Conservation (phyloP, 2,888 invertebrate species). For the Caenorhabditis angaria region DNA sequence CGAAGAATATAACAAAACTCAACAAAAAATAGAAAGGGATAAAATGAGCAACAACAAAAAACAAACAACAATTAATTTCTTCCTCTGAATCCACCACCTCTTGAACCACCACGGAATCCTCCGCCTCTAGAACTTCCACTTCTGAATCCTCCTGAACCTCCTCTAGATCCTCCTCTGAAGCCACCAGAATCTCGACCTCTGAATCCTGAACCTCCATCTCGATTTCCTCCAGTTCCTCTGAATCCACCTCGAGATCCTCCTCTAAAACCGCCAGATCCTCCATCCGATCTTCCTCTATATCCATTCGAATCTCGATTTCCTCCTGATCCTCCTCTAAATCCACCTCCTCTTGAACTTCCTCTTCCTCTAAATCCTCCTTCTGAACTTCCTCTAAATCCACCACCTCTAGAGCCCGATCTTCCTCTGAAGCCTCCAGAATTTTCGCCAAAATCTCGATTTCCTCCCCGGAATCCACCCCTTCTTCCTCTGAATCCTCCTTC, state of each 20-base stretch:
- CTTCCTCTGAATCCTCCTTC: conserved; percentile 12
- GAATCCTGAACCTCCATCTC: conserved; percentile 18
- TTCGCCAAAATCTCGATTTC: conserved; percentile 11
- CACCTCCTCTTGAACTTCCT: conserved; percentile 7
- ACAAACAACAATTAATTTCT: background rate
- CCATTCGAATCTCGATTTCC: no score
- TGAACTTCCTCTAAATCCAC: conserved; percentile 12
- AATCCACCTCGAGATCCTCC: conserved; percentile 18
- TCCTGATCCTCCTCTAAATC: background rate
- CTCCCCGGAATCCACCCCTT: conserved; percentile 8
- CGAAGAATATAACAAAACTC: background rate
- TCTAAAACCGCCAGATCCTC: conserved; percentile 16
- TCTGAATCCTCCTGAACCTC: conserved; percentile 5
- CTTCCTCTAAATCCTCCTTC: conserved; percentile 24
- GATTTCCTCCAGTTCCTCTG: conserved; percentile 10
- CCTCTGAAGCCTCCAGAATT: conserved; percentile 22
- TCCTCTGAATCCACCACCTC: conserved; percentile 4
- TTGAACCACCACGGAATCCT: background rate
- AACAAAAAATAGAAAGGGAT: background rate
- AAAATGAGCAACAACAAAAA: background rate
- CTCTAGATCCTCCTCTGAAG: conserved; percentile 1
- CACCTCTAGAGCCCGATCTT: conserved; percentile 19
- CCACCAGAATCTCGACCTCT: conserved; percentile 17
- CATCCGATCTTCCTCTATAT: conserved; percentile 13
- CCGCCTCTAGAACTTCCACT: background rate